Conservation (phyloP, 1,140 invertebrate species). For the Zaprionus kolodkinae region DNA sequence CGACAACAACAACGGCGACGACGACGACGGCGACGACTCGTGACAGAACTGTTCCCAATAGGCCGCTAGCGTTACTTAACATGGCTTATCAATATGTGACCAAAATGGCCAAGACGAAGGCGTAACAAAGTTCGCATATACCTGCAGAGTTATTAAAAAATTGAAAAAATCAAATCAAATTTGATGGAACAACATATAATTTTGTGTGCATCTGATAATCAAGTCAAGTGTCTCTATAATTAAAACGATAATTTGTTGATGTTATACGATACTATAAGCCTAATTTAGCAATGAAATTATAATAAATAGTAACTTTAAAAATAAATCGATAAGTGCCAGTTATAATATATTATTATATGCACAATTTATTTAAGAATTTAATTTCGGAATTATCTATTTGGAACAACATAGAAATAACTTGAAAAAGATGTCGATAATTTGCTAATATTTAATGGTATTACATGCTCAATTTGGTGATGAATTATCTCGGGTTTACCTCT, state of each 20-base stretch:
- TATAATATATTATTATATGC: neutral
- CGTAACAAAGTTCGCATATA: neutral
- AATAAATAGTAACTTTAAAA: too few relatives aligned
- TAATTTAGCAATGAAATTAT: too few relatives aligned
- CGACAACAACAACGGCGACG: conserved; percentile 3
- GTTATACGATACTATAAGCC: too few relatives aligned
- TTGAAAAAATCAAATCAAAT: neutral
- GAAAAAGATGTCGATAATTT: too few relatives aligned
- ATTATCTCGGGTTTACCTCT: too few relatives aligned
- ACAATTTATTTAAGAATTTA: neutral
- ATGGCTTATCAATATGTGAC: conserved; percentile 40
- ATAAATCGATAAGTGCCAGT: too few relatives aligned
- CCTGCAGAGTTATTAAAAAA: neutral
- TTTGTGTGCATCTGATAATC: neutral
- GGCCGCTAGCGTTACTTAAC: conserved; percentile 31
- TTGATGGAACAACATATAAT: neutral
- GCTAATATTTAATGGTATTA: too few relatives aligned
- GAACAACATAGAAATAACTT: too few relatives aligned
- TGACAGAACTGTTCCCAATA: conserved; percentile 35
- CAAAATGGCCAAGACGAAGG: conserved; percentile 4
- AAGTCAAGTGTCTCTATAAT: neutral
- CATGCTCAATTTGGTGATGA: too few relatives aligned
- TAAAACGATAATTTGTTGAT: neutral
- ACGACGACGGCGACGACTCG: conserved; percentile 26
- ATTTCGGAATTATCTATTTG: too few relatives aligned